Evolutionary conservation across 2,113 vertebrate genomes (phyloP), one percentile per base, ranked within the genome.

Genomic region (Caranx ignobilis): DNA sequence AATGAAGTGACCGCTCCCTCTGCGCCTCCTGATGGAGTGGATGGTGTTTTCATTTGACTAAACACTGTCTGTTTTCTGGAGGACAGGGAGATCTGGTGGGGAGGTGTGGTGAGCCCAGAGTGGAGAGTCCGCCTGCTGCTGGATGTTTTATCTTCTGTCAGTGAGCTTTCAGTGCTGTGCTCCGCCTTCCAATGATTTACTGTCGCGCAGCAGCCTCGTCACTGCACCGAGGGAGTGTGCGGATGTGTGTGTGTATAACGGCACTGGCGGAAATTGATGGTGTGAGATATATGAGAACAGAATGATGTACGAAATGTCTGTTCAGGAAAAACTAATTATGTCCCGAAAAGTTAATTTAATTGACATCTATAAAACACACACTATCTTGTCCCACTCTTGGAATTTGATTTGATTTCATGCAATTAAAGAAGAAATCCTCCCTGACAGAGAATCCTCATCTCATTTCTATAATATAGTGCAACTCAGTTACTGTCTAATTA

Each of bases 91-190:
- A 11, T 45, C 12, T 12, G 21, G 37, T 5, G n/a, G 26, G 19
- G 74, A 83, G 79, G 81, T 66, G 79, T 71, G 71, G 62, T 13
- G 59, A 62, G 82, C 56, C 80, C 68, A 37, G 67, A 43, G 48
- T 39, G 32, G 73, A 81, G 79, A 82, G 77, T 81, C 64, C 16
- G 55, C 50, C 71, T 31, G 73, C 52, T 34, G 54, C 77, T 75
- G 62, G 65, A 72, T 92, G 88, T 89, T 93, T 94, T 94, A 94
- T 94, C 87, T 89, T 75, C 90, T 92, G 91, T 92, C 93, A 89
- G 56, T 15, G 83, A 87, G 86, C 86, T 88, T 85, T 91, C 88
- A 83, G 85, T 39, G 13, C 65, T 0, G 70, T 61, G 62, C 81
- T 80, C 82, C 83, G 89, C 88, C 88, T 88, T 41, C 71, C 76